A percentile compares a stretch with the other conserved stretches of the same genome.
phyloP scores from a whole-genome alignment of 2,888 invertebrate genomes.

The Aspidiotus rigidus region DNA sequence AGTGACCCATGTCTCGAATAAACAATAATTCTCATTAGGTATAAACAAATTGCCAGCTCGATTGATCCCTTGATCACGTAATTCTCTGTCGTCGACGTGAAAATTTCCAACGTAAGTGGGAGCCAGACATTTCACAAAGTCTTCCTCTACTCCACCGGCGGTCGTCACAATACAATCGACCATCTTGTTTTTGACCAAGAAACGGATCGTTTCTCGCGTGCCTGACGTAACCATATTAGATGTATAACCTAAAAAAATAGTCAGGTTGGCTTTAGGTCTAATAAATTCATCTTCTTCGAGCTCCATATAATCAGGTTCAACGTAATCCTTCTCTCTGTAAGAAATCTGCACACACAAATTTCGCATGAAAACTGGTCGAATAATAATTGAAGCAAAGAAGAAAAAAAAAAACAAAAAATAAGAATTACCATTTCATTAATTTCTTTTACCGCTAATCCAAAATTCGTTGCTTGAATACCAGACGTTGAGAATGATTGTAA shows the following conservation, averaged over 20 bases:
- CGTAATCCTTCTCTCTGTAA: conserved; percentile 1
- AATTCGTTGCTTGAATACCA: conserved; percentile 97
- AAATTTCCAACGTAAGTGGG: conserved; percentile 92
- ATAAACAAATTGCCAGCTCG: conserved; percentile 88
- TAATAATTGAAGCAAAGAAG: background rate
- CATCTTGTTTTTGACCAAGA: conserved; percentile 72
- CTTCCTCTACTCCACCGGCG: conserved; percentile 97
- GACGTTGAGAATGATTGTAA: conserved; percentile 67
- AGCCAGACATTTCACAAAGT: conserved; percentile 95
- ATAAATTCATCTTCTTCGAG: conserved; percentile 74
- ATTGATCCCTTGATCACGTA: conserved; percentile 81
- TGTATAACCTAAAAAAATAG: conserved; percentile 93
- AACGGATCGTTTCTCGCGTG: conserved; percentile 79
- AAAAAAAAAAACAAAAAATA: conserved; percentile 26
- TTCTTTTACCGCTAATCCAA: conserved; percentile 82
- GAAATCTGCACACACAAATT: conserved; percentile 3
- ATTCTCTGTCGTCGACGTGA: conserved; percentile 62
- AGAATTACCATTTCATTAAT: conserved; percentile 73
- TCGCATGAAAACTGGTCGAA: too few species aligned
- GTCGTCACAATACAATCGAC: conserved; percentile 95
- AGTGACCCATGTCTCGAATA: conserved; percentile 95
- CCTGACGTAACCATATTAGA: conserved; percentile 96
- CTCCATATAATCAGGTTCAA: conserved; percentile 52
- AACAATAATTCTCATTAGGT: conserved; percentile 96
- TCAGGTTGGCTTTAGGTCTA: conserved; percentile 68